Percentiles rank a stretch among this genome's conserved stretches.
Evolutionary conservation across 2,888 invertebrate genomes (phyloP).

Genomic region (Ischnus inquisitorius): DNA sequence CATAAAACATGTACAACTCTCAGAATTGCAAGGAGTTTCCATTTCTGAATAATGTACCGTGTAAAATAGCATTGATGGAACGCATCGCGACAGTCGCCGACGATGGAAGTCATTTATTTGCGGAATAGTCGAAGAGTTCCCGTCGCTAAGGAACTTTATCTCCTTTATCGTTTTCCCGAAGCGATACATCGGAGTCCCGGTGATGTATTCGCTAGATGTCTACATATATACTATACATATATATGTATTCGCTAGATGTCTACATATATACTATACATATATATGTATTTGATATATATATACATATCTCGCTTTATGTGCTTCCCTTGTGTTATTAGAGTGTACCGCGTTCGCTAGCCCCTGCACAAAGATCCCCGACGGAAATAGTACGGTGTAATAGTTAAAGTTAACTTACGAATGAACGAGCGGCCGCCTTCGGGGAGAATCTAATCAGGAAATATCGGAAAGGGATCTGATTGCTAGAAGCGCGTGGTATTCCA

Average conservation of each 20-base stretch:
- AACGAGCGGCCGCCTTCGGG: constrained; percentile 70
- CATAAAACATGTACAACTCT: too few relatives aligned
- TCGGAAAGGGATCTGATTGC: constrained; percentile 53
- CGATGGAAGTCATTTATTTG: constrained; percentile 22
- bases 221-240: neutral
- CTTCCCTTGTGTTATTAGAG: constrained; percentile 45
- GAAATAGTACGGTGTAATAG: constrained; percentile 71
- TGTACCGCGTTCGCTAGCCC: constrained; percentile 6
- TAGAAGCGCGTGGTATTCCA: neutral
- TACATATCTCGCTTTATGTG: constrained; percentile 11
- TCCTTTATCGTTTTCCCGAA: constrained; percentile 28
- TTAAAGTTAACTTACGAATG: constrained; percentile 76
- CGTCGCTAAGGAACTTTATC: constrained; percentile 13
- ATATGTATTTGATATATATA: neutral
- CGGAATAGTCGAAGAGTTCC: constrained; percentile 16
- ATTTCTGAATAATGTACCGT: too few relatives aligned
- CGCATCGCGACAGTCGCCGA: neutral
- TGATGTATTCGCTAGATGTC: neutral
- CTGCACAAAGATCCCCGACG: constrained; percentile 20
- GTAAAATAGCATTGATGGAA: neutral
- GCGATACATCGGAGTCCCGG: neutral
- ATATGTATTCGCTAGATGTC: neutral
- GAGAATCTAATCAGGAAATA: constrained; percentile 74
- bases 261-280: neutral
- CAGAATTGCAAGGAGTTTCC: too few relatives aligned